These are phyloP conservation scores for Pheucticus melanocephalus DNA, from an alignment of 2,113 vertebrate species.

Conservation along the genomic window DNA sequence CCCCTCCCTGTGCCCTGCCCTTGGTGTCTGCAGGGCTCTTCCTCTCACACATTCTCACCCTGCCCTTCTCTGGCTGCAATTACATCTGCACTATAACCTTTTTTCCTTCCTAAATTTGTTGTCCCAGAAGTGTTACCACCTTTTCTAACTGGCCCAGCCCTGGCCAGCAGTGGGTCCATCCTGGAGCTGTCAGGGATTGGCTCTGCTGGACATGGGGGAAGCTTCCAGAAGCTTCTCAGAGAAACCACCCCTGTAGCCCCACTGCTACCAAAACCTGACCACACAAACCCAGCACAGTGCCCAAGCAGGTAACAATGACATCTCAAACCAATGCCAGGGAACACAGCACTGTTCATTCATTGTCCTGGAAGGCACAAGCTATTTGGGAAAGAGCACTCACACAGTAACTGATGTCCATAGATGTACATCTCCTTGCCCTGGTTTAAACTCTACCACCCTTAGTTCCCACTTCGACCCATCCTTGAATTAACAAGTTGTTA, in stretches of 20 bases:
- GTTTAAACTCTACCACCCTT: background rate
- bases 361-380: background rate
- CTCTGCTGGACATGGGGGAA: background rate
- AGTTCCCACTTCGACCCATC: background rate
- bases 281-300: accelerated
- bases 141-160: background rate
- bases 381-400: background rate
- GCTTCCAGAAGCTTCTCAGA: background rate
- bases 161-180: background rate
- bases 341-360: background rate
- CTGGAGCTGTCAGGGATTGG: no score
- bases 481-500: background rate
- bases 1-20: no score
- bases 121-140: background rate
- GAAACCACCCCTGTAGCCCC: accelerated
- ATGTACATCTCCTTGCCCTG: background rate
- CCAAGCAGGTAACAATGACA: background rate
- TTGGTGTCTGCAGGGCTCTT: no score
- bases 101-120: no score
- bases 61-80: no score
- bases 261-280: background rate
- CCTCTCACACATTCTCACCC: no score
- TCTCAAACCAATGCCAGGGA: background rate
- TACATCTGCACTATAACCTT: no score
- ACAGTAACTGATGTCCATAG: background rate